Percentiles rank a stretch among this genome's conserved stretches.
phyloP scores from a whole-genome alignment of 2,113 vertebrate species.

The Saguinus midas region DNA sequence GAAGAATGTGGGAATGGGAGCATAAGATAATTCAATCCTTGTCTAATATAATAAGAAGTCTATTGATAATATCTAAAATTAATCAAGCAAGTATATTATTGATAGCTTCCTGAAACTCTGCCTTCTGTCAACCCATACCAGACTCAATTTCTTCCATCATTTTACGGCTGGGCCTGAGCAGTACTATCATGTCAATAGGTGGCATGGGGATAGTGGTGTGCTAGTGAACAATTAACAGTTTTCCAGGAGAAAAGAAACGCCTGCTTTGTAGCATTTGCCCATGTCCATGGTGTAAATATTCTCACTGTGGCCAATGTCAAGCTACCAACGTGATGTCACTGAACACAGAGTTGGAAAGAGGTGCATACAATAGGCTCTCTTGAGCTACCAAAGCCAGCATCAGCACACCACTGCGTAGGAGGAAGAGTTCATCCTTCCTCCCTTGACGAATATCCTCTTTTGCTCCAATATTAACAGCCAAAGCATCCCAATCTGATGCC shows the following conservation, averaged over 20 bases:
- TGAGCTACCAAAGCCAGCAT: neutral
- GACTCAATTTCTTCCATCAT: neutral
- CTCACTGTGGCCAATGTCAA: neutral
- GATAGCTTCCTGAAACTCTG: neutral
- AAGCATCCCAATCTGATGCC: neutral
- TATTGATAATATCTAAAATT: neutral
- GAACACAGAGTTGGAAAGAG: neutral
- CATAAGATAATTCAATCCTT: neutral
- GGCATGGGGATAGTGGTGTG: neutral
- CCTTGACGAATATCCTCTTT: neutral
- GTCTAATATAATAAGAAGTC: neutral
- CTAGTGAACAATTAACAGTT: neutral
- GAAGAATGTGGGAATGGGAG: neutral
- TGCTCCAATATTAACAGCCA: neutral
- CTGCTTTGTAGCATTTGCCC: neutral
- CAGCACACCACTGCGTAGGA: no score
- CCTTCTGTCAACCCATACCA: neutral
- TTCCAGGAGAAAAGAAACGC: neutral
- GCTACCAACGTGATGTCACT: neutral
- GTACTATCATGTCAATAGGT: neutral
- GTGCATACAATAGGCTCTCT: neutral
- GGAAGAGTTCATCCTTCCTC: neutral
- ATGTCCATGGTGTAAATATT: neutral
- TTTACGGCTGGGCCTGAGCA: neutral
- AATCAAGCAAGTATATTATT: neutral